These are phyloP conservation scores for Drosophila borealis DNA, from an alignment of 2,888 invertebrate genomes.

Conservation along the genomic window DNA sequence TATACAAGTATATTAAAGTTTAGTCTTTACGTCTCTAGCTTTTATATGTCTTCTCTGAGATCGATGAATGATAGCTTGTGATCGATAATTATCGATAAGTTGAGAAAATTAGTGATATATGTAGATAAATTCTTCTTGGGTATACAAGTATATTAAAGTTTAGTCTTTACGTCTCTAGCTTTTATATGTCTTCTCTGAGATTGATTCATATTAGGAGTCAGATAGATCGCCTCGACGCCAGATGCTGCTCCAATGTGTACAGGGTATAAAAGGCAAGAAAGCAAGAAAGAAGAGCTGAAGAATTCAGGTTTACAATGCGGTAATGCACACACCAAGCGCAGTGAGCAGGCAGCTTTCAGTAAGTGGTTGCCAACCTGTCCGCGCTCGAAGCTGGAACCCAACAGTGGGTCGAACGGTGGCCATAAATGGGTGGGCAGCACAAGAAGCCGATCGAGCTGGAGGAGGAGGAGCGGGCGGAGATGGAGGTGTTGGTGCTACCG, in stretches of 20 bases:
- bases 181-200: too few relatives aligned
- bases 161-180: too few relatives aligned
- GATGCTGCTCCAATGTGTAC: neutral
- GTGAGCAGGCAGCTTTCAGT: slow-evolving; percentile 5
- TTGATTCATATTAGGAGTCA: too few relatives aligned
- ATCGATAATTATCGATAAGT: too few relatives aligned
- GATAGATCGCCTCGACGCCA: too few relatives aligned
- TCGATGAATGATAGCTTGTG: too few relatives aligned
- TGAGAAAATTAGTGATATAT: too few relatives aligned
- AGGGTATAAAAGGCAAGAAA: slow-evolving; percentile 20
- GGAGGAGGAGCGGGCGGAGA: neutral
- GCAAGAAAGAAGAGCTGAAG: slow-evolving; percentile 56
- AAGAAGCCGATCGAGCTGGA: neutral
- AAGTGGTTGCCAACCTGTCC: slow-evolving; percentile 42
- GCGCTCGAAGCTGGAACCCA: slow-evolving; percentile 35
- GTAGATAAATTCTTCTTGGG: too few relatives aligned
- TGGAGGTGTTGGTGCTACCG: slow-evolving; percentile 1
- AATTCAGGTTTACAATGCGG: slow-evolving; percentile 78
- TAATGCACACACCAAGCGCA: slow-evolving; percentile 62
- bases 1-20: too few relatives aligned
- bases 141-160: too few relatives aligned
- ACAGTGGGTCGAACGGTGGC: slow-evolving; percentile 51
- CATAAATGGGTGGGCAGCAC: slow-evolving; percentile 48
- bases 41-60: too few relatives aligned
- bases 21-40: too few relatives aligned